Evolutionary conservation across 2,113 vertebrate genomes (phyloP), one percentile per base, ranked within the genome.

Genomic region (Capra hircus): DNA sequence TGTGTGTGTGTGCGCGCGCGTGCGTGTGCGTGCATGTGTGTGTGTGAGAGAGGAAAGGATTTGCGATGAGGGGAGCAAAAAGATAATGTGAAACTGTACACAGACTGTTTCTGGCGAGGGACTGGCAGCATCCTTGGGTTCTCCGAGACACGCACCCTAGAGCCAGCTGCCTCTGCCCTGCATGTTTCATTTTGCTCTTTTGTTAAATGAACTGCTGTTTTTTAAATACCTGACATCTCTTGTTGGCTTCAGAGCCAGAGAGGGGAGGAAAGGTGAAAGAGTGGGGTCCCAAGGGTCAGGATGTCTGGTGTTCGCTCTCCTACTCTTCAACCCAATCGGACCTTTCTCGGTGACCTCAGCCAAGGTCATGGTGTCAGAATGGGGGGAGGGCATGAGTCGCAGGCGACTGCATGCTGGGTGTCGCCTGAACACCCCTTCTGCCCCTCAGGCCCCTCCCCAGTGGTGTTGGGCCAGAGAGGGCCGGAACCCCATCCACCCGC

Each of bases 1-100:
- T 14, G 48, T 50, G 55, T 57, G 55, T 23, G 5, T 1, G 36
- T 36, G n/a, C 16, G 13, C 9, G 6, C 11, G 10, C 4, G 0
- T 0, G 23, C 94, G 77, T 93, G 92, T 3, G 5, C 2, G 15
- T 67, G n/a, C 64, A 36, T 71, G 64, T 4, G 23, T 33, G 0
- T 0, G 28, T 96, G 87, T 96, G 14, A 85, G 52, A 96, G 88
- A 78, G 88, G 60, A 7, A 84, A 55, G 81, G 27, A 11, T 59
- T 11, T 50, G 64, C n/a, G 16, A 52, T 28, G 43, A 19, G 53
- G n/a, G 83, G 84, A 81, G 57, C 17, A 45, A 83, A 83, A 81
- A 33, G 78, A 96, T 96, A 98, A 94, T 97, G 97, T 98, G 97
- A 98, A 98, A 74, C 83, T 83, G 48, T 36, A 36, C 16, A 8